Evolutionary conservation across 2,113 vertebrate genomes (phyloP), one percentile per base, ranked within the genome.

Genomic region (Rhabdomys dilectus): DNA sequence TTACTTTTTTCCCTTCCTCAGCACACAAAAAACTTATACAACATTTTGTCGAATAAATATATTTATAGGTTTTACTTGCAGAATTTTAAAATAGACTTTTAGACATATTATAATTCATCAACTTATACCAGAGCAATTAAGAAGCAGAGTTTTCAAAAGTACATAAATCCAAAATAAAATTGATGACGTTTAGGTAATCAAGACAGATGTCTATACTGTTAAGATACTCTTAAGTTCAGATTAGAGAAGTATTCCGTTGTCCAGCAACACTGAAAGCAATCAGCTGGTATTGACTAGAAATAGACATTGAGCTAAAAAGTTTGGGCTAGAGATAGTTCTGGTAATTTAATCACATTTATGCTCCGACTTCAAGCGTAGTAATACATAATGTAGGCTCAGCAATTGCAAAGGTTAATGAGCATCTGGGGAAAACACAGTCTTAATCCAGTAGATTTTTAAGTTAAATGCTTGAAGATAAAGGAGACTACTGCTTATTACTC

Each of bases 61-160:
- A 95, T 88, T 66, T 66, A 12, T 31, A 58, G 8, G 6, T 45
- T 4, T 89, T 66, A 31, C 85, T 45, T 66, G 34, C 72, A 39
- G 24, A 70, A 13, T 48, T 62, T 39, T 78, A 7, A 91, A 56
- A 10, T 53, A 17, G 45, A 96, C 80, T 95, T 93, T 16, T 75
- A 66, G 12, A 70, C 19, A 87, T 89, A 80, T 87, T 95, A 80
- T 51, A 88, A 60, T 64, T 7, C 7, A 78, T 29, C 92, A 48
- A 93, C 45, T 91, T 94, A 64, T 90, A 88, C 53, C 85, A 92
- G 34, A 89, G 85, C 36, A 96, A 88, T 78, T 95, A 88, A 91
- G 31, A 94, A 91, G 16, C 29, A 88, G n/a, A 91, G 48, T 75
- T 48, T 87, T 96, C 56, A 36, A 72, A 72, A 72, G 34, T 31